Evolutionary conservation across 2,113 vertebrate genomes (phyloP), one percentile per base, ranked within the genome.

Genomic region (Lota lota): DNA sequence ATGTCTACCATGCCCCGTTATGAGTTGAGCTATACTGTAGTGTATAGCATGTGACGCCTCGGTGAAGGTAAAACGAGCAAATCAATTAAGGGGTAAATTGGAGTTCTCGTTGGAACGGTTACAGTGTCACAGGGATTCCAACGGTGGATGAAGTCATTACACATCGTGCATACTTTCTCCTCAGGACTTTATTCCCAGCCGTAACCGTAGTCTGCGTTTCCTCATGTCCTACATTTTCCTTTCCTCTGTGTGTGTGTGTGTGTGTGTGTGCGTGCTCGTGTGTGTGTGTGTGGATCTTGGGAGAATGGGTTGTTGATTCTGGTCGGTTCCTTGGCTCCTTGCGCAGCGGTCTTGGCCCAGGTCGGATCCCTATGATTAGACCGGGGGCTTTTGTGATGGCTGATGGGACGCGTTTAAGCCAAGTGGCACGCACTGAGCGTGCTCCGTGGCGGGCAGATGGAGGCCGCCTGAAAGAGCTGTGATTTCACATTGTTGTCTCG

Each of bases 401-500:
- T 90, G 89, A 90, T 91, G 87, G 86, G 86, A 84, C 85, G 84
- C 80, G 83, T 80, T 87, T 84, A 85, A 86, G 88, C 89, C 89
- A 90, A 89, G 87, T 89, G 89, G 89, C 88, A 88, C 87, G 85
- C 83, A 85, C 78, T 71, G 84, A 85, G 85, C 86, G 79, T 76
- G 79, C 89, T 88, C 85, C 82, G 33, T 75, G 82, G 84, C 80
- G 81, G 80, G 88, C 89, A 91, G 89, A 89, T 91, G 89, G 89
- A 85, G 79, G 75, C 72, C 77, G 85, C 87, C 85, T 88, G 87
- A 89, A 89, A 89, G 88, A 87, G 85, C 84, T 87, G 87, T 89
- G 88, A 90, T 90, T 89, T 88, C 83, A 88, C 88, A 88, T 90
- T 89, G 89, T 89, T 40, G 82, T 85, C 84, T 82, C 69, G 15